phyloP scores from a whole-genome alignment of 2,797 vertebrate species.

The Rhinophrynus dorsalis region DNA sequence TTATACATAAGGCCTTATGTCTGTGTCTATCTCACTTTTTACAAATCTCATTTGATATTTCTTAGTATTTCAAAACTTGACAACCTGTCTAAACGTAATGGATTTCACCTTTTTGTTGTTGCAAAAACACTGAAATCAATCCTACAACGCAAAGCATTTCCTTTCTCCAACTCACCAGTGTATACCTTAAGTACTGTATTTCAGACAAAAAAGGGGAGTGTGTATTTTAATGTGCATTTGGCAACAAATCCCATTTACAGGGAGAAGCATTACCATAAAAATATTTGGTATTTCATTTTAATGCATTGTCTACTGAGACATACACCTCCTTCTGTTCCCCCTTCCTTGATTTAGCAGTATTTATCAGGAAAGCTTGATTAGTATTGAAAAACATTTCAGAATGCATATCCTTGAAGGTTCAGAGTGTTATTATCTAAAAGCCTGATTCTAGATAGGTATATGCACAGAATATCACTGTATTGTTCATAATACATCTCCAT shows the following conservation, averaged over 20 bases:
- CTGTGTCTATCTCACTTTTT: background rate
- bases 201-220: background rate
- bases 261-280: background rate
- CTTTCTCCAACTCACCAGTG: background rate
- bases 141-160: background rate
- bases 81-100: background rate
- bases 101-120: background rate
- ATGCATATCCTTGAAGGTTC: conserved; percentile 12
- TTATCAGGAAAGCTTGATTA: conserved; percentile 14
- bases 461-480: background rate
- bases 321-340: background rate
- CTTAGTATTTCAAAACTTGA: background rate
- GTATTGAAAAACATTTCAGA: conserved; percentile 25
- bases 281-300: background rate
- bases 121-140: background rate
- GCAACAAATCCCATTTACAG: background rate
- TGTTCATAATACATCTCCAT: conserved; percentile 6
- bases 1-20: too few relatives aligned
- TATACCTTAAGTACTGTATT: background rate
- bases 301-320: background rate
- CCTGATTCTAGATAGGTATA: background rate
- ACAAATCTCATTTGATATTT: too few relatives aligned
- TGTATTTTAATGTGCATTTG: background rate
- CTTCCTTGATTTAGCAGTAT: background rate
- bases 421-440: conserved; percentile 15